Conservation (phyloP, 2,113 vertebrate species). For the Zosterops pallidus region DNA sequence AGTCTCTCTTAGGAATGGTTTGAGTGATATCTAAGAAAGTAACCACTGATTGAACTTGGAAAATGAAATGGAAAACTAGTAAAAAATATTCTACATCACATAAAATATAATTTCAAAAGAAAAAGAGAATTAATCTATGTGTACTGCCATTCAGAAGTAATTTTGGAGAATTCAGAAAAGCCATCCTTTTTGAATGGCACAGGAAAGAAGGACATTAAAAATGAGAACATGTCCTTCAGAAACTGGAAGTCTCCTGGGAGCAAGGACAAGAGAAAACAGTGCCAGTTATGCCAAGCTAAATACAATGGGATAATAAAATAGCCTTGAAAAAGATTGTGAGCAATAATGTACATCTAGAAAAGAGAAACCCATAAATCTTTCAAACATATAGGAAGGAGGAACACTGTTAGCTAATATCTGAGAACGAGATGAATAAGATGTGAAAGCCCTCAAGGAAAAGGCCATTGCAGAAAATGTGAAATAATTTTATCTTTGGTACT, state of each 20-base stretch:
- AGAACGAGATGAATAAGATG: background rate
- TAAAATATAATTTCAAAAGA: background rate
- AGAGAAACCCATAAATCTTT: background rate
- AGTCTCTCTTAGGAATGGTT: constrained; percentile 7
- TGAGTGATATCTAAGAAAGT: background rate
- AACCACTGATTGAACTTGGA: background rate
- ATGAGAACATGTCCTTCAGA: background rate
- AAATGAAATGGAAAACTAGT: background rate
- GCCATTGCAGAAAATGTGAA: background rate
- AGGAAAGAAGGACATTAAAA: background rate
- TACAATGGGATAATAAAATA: background rate
- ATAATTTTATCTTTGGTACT: background rate
- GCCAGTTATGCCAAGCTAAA: background rate
- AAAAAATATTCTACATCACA: background rate
- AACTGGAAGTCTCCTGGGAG: background rate
- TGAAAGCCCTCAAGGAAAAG: background rate
- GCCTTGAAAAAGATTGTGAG: background rate
- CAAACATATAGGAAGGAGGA: background rate
- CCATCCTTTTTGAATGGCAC: background rate
- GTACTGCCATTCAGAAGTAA: background rate
- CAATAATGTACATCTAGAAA: background rate
- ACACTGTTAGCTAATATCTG: background rate
- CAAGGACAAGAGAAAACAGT: background rate
- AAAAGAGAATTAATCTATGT: background rate
- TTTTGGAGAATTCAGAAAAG: background rate